These are phyloP conservation scores for Caranx ignobilis DNA, from an alignment of 2,113 vertebrate species.

Conservation along the genomic window DNA sequence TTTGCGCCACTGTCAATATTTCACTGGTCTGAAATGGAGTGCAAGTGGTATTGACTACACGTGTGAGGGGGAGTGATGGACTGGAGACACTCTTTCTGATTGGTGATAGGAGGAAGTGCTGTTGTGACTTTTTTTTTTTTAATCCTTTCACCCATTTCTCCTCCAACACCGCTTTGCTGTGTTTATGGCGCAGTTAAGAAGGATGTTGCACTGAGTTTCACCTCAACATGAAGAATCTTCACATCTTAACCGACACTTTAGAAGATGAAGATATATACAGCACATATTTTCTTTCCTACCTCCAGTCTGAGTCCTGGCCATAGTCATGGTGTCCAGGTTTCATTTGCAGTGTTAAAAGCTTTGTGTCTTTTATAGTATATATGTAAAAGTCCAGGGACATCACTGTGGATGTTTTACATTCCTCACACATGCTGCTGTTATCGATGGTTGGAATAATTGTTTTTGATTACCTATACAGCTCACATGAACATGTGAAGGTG, in stretches of 20 bases:
- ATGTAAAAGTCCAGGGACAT: too few relatives aligned
- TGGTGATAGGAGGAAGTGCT: background rate
- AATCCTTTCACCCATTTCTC: slow-evolving; percentile 13
- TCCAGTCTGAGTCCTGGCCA: too few relatives aligned
- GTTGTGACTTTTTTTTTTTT: slow-evolving; percentile 1
- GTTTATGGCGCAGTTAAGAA: background rate
- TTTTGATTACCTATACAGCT: too few relatives aligned
- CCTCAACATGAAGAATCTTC: background rate
- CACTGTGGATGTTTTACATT: too few relatives aligned
- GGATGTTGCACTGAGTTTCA: background rate
- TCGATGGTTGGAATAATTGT: too few relatives aligned
- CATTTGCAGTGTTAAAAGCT: too few relatives aligned
- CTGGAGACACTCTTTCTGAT: background rate
- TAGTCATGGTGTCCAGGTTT: too few relatives aligned
- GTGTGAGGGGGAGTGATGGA: slow-evolving; percentile 35
- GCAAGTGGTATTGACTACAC: slow-evolving; percentile 53
- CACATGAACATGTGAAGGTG: too few relatives aligned
- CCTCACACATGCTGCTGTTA: too few relatives aligned
- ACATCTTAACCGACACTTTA: background rate
- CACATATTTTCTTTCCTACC: too few relatives aligned
- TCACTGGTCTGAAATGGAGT: slow-evolving; percentile 37
- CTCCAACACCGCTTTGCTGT: background rate
- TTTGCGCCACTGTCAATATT: slow-evolving; percentile 71
- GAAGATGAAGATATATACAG: background rate
- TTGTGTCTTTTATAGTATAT: too few relatives aligned